These are phyloP conservation scores for Dexiosoma caninum DNA, from an alignment of 2,888 invertebrate genomes.

Conservation along the genomic window DNA sequence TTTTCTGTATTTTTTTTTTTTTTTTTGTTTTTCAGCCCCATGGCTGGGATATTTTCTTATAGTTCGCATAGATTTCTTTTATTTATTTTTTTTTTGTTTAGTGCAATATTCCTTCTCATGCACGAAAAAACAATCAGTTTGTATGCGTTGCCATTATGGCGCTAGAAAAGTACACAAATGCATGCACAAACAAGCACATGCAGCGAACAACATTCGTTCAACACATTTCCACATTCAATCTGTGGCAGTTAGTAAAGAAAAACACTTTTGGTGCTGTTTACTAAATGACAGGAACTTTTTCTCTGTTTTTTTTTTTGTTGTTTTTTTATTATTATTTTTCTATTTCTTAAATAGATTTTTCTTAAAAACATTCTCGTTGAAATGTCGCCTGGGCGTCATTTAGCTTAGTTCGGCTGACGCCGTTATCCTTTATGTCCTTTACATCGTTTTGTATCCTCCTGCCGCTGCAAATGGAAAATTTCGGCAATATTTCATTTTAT, in stretches of 20 bases:
- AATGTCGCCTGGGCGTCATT: constrained; percentile 75
- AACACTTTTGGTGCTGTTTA: constrained; percentile 57
- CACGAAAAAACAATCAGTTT: constrained; percentile 56
- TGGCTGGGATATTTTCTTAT: constrained; percentile 40
- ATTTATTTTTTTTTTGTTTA: no score
- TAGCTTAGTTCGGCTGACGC: constrained; percentile 66
- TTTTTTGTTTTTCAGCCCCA: constrained; percentile 51
- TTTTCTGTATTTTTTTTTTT: constrained; percentile 66
- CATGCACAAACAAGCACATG: background rate
- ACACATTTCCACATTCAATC: constrained; percentile 52
- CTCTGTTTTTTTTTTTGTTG: constrained; percentile 8
- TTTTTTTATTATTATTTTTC: no score
- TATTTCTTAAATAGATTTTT: background rate
- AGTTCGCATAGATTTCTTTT: constrained; percentile 1
- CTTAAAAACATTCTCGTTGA: constrained; percentile 55
- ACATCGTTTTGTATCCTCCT: background rate
- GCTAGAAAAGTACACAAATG: constrained; percentile 41
- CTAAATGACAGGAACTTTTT: constrained; percentile 56
- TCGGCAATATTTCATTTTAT: constrained; percentile 74
- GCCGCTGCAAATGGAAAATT: constrained; percentile 39
- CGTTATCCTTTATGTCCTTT: constrained; percentile 61
- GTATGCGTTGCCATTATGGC: constrained; percentile 64
- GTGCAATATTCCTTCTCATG: constrained; percentile 50
- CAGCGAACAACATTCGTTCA: constrained; percentile 29
- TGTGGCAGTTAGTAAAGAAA: constrained; percentile 47